phyloP scores from a whole-genome alignment of 2,113 vertebrate species.

The Parus major region DNA sequence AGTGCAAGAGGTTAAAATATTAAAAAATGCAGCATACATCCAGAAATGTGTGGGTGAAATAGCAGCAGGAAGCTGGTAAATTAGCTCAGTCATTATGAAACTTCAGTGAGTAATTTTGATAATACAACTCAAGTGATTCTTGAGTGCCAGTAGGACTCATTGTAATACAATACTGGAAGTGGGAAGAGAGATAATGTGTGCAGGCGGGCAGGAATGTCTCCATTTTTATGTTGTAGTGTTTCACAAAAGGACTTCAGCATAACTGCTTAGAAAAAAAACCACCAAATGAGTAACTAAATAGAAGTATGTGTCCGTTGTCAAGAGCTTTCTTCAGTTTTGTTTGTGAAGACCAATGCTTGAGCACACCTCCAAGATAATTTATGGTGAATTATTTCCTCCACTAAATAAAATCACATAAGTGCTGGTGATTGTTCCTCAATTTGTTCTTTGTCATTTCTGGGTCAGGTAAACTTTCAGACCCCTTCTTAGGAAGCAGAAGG shows the following conservation, averaged over 20 bases:
- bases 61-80: background rate
- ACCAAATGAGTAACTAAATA: background rate
- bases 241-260: background rate
- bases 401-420: background rate
- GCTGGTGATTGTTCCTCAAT: background rate
- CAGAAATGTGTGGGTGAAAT: background rate
- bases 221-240: background rate
- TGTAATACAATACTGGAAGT: background rate
- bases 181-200: background rate
- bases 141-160: background rate
- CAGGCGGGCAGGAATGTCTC: background rate
- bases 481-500: background rate
- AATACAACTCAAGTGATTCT: background rate
- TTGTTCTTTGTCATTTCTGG: background rate
- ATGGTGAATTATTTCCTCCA: background rate
- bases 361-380: background rate
- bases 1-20: background rate
- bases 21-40: rapidly evolving
- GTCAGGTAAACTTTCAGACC: background rate
- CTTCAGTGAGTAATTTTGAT: background rate
- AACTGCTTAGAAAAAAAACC: background rate
- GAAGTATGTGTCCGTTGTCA: rapidly evolving
- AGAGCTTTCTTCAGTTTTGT: background rate
- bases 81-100: background rate
- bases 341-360: background rate